A percentile compares a stretch with the other conserved stretches of the same genome.
Evolutionary conservation across 1,140 invertebrate species (phyloP).

Genomic region (Camponotus pennsylvanicus): DNA sequence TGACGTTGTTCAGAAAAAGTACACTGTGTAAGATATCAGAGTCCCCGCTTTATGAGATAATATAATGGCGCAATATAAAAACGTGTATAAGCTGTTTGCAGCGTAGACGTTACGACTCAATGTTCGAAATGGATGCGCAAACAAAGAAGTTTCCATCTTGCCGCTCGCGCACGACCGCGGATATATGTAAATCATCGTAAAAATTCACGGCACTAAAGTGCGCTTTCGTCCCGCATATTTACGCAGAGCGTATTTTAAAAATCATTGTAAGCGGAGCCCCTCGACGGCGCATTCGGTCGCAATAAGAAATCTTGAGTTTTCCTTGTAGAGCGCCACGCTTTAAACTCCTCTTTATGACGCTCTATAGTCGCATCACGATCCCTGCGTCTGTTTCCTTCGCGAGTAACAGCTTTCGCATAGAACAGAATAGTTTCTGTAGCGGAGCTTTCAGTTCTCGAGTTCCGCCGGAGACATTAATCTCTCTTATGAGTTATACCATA

Average conservation of each 20-base stretch:
- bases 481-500: conserved; percentile 76
- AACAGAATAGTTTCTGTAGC: conserved; percentile 70
- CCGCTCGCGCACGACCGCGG: conserved; percentile 8
- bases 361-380: conserved; percentile 76
- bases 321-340: conserved; percentile 46
- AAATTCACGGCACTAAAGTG: conserved; percentile 48
- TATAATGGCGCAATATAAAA: conserved; percentile 56
- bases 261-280: conserved; percentile 53
- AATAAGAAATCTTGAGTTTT: conserved; percentile 69
- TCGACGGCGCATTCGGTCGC: conserved; percentile 46
- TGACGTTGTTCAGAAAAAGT: neutral
- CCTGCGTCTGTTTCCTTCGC: conserved; percentile 70
- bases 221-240: conserved; percentile 40
- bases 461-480: conserved; percentile 78
- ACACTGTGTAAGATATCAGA: conserved; percentile 10
- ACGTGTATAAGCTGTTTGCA: conserved; percentile 57
- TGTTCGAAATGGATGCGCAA: conserved; percentile 49
- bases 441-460: conserved; percentile 75
- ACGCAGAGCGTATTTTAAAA: conserved; percentile 50
- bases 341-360: conserved; percentile 70
- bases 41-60: conserved; percentile 25
- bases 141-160: conserved; percentile 55
- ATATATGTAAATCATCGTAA: conserved; percentile 58
- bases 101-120: conserved; percentile 42
- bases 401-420: conserved; percentile 75